Evolutionary conservation across 2,113 vertebrate genomes (phyloP), one percentile per base, ranked within the genome.

Genomic region (Etheostoma cragini): DNA sequence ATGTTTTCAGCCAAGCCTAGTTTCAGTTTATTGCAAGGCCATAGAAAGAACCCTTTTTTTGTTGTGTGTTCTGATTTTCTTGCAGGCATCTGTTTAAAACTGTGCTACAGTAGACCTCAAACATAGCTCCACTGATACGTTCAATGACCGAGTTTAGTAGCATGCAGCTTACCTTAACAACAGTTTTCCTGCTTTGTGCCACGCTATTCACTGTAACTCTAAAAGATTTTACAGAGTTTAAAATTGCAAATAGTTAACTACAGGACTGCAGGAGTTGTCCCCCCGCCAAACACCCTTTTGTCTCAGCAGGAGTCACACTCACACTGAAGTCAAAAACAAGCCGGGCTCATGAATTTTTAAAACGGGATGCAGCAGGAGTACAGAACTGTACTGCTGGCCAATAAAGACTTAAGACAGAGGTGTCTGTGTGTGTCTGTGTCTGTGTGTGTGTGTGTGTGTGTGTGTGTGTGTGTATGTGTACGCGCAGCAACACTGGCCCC

Each of bases 301-400:
- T 35, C 70, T 57, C 71, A 15, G 65, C 77, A 62, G 54, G 35
- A n/a, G 57, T 38, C 10, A 26, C 50, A 26, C 61, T 61, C 50
- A 24, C 38, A 6, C 42, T 35, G 71, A 21, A 11, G 58, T 82
- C 30, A 71, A 67, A 72, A 63, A 74, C 76, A 71, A 60, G 53
- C 65, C 79, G 46, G 8, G 10, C 56, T 64, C 72, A 58, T 68
- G 56, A 80, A 70, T 68, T 76, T 80, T 78, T 60, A 60, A 81
- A 76, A 65, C 61, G 26, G 50, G 72, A 60, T 82, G 24, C 53
- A 85, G 72, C 45, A 38, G 87, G 70, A 74, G 65, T 19, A 46
- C n/a, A 61, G 72, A 52, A 12, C 26, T 53, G 49, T 26, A 68
- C 80, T 54, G 57, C 58, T 69, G 54, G 30, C 52, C 72, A 63